phyloP scores from a whole-genome alignment of 2,797 vertebrate species.

The Scyliorhinus canicula region DNA sequence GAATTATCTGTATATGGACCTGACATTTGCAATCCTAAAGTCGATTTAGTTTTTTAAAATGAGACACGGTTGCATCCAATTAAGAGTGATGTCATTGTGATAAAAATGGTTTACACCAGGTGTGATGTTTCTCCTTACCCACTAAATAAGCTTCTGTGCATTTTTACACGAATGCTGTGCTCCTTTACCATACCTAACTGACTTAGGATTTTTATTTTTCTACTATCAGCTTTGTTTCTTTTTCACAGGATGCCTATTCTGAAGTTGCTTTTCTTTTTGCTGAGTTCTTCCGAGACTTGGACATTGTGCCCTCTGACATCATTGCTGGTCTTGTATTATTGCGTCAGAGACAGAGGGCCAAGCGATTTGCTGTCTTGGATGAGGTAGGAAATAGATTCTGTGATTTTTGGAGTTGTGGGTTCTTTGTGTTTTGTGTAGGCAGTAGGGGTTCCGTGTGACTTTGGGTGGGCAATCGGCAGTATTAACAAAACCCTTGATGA shows the following conservation, averaged over 20 bases:
- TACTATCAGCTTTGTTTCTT: not conserved
- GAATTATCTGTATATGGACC: not conserved
- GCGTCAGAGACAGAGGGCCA: slow-evolving; percentile 86
- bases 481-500: not conserved
- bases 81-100: not conserved
- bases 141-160: not conserved
- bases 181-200: not conserved
- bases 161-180: not conserved
- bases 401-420: not conserved
- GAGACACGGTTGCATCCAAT: not conserved
- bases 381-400: slow-evolving; percentile 63
- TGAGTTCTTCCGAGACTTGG: slow-evolving; percentile 94
- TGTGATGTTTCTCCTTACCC: not conserved
- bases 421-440: not conserved
- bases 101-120: not conserved
- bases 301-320: slow-evolving; percentile 97
- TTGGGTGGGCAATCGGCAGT: not conserved
- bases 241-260: slow-evolving; percentile 84
- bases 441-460: not conserved
- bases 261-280: slow-evolving; percentile 97
- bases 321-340: slow-evolving; percentile 95
- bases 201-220: not conserved
- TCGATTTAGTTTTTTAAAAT: not conserved
- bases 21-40: not conserved
- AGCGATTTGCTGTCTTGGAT: slow-evolving; percentile 83